Conservation (phyloP, 2,797 vertebrate genomes). For the Alexandromys oeconomus region DNA sequence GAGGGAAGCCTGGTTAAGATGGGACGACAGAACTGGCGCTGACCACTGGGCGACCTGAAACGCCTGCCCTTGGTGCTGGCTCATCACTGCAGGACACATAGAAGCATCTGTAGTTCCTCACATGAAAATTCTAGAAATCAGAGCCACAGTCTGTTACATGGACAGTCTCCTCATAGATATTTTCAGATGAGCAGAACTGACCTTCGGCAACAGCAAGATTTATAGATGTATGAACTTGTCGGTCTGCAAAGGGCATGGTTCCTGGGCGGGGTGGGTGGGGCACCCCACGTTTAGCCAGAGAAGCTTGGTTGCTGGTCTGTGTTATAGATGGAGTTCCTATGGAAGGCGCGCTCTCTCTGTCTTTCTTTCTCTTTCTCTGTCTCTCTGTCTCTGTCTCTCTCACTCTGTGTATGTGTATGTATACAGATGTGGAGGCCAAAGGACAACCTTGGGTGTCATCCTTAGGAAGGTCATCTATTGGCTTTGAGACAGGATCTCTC, state of each 20-base stretch:
- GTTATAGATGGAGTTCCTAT: not conserved
- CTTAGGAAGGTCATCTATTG: not conserved
- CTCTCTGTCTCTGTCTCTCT: not conserved
- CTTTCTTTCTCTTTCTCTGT: too few species aligned
- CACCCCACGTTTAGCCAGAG: not conserved
- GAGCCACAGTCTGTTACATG: not conserved
- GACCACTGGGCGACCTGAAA: not conserved
- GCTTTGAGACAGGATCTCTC: not conserved
- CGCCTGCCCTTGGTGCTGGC: not conserved
- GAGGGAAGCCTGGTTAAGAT: not conserved
- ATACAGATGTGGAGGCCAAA: not conserved
- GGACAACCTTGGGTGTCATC: not conserved
- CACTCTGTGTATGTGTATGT: not conserved
- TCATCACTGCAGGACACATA: not conserved
- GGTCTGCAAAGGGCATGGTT: not conserved
- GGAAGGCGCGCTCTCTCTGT: too few species aligned
- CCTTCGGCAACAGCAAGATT: not conserved
- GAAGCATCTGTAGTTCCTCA: not conserved
- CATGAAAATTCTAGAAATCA: not conserved
- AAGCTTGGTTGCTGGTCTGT: not conserved
- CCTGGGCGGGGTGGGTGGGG: fast-evolving
- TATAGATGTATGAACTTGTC: not conserved
- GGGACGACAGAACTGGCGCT: not conserved
- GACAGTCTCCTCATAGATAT: not conserved
- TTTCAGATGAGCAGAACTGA: not conserved